Conservation (phyloP, 2,888 invertebrate genomes). For the Epinotia ramella region DNA sequence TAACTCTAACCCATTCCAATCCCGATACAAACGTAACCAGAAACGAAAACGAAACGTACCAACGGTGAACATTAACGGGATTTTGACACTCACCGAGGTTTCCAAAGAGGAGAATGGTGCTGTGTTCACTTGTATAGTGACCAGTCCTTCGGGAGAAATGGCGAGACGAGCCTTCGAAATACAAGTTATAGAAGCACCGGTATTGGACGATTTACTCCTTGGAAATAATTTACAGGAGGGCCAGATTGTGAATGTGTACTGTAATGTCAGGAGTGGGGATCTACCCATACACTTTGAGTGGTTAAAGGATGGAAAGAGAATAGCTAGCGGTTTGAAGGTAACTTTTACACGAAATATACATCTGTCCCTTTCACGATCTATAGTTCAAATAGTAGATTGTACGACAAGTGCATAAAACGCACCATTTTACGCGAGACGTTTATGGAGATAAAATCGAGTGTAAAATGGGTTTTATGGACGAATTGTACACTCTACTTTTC, state of each 20-base stretch:
- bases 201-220: slow-evolving; percentile 92
- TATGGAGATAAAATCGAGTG: no score
- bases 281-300: slow-evolving; percentile 89
- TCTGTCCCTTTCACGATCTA: background rate
- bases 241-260: slow-evolving; percentile 93
- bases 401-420: no score
- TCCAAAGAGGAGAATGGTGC: slow-evolving; percentile 89
- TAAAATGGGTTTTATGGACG: no score
- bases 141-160: slow-evolving; percentile 88
- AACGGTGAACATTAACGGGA: slow-evolving; percentile 80
- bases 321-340: slow-evolving; percentile 87
- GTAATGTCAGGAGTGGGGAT: slow-evolving; percentile 90
- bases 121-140: slow-evolving; percentile 91
- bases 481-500: no score
- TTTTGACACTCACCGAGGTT: slow-evolving; percentile 86
- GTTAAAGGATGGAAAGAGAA: slow-evolving; percentile 88
- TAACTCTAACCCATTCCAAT: slow-evolving; percentile 61
- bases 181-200: slow-evolving; percentile 90
- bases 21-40: slow-evolving; percentile 66
- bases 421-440: no score
- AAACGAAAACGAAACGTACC: slow-evolving; percentile 68
- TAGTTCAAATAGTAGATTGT: no score
- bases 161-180: slow-evolving; percentile 86
- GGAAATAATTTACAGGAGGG: slow-evolving; percentile 93
- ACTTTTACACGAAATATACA: background rate